Percentiles rank a stretch among this genome's conserved stretches.
Evolutionary conservation across 2,888 invertebrate genomes (phyloP).

Genomic region (Myopa testacea): DNA sequence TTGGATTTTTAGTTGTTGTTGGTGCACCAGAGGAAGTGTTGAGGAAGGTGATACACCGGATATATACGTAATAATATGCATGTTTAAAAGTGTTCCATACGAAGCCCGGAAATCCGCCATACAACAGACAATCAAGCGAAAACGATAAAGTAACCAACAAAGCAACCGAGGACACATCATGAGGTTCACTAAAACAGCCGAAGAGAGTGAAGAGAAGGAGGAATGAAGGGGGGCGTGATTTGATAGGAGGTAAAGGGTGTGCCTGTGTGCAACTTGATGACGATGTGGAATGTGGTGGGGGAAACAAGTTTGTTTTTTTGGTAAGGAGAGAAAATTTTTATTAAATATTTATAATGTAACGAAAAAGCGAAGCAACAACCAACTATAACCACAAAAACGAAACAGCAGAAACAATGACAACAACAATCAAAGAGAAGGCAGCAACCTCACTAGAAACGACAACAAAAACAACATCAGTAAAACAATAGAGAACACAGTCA

Average conservation of each 20-base stretch:
- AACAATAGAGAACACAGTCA: background rate
- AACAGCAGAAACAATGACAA: no score
- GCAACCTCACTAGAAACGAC: background rate
- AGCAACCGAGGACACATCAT: background rate
- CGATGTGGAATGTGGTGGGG: background rate
- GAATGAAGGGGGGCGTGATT: no score
- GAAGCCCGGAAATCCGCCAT: background rate
- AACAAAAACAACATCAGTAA: background rate
- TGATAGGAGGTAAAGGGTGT: no score
- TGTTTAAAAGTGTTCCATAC: conserved; percentile 33
- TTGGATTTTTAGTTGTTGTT: background rate
- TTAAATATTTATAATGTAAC: conserved; percentile 4
- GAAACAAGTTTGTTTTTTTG: background rate
- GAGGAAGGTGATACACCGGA: conserved; percentile 40
- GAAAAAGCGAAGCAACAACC: background rate
- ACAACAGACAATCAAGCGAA: conserved; percentile 19
- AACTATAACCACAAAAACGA: background rate
- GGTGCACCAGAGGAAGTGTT: background rate
- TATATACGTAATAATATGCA: conserved; percentile 33
- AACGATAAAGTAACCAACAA: conserved; percentile 14
- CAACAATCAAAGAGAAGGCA: no score
- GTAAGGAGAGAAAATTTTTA: background rate
- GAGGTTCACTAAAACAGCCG: no score
- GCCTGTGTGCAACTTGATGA: no score
- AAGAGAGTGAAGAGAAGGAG: no score